Evolutionary conservation across 2,797 vertebrate species (phyloP).

Genomic region (Mormyrops attenuatus): DNA sequence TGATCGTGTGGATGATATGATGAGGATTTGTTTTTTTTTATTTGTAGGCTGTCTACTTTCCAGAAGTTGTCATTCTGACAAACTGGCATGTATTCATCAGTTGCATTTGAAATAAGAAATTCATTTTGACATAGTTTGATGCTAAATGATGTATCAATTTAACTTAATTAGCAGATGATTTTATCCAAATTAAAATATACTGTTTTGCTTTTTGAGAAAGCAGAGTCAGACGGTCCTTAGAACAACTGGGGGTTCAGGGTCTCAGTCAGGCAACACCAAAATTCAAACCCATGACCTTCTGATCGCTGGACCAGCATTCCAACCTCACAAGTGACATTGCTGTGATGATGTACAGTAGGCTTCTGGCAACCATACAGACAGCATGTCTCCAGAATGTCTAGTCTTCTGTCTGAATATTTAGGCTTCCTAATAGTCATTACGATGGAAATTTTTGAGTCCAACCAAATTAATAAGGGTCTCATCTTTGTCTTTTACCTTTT

Average conservation of each 20-base stretch:
- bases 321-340: background rate
- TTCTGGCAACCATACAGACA: background rate
- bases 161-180: background rate
- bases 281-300: background rate
- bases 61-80: background rate
- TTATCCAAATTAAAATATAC: background rate
- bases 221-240: background rate
- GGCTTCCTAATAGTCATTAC: background rate
- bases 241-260: background rate
- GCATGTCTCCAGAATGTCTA: background rate
- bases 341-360: background rate
- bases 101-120: background rate
- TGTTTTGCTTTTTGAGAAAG: background rate
- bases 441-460: background rate
- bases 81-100: background rate
- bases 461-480: background rate
- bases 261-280: background rate
- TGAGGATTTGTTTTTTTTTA: background rate
- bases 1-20: background rate
- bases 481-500: background rate
- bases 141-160: background rate
- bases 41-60: background rate
- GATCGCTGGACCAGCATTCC: background rate
- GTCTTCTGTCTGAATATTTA: background rate
- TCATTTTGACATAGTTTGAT: background rate